Conservation (phyloP, 2,113 vertebrate species). For the Montifringilla adamsi region DNA sequence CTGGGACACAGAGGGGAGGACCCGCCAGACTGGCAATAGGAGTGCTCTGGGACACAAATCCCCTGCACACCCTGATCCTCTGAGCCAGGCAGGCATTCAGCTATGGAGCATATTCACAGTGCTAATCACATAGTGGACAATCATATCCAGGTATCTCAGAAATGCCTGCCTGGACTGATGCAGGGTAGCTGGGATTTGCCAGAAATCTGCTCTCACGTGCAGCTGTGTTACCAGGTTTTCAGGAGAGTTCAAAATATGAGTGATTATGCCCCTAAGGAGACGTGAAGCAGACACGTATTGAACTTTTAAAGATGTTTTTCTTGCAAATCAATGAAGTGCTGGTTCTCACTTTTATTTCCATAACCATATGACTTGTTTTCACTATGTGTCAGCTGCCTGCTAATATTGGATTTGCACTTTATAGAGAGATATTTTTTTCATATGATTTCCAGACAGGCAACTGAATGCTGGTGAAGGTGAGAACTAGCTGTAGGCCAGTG, state of each 20-base stretch:
- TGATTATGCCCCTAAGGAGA: neutral
- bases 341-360: neutral
- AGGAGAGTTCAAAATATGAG: neutral
- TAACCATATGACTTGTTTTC: neutral
- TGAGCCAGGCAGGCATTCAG: neutral
- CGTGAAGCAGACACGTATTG: neutral
- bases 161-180: neutral
- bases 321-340: neutral
- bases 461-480: neutral
- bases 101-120: rapidly evolving
- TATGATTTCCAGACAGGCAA: neutral
- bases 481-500: neutral
- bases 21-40: neutral
- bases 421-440: neutral
- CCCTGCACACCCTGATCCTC: rapidly evolving
- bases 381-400: neutral
- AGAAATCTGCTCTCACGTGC: neutral
- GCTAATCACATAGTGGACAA: rapidly evolving
- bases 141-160: rapidly evolving
- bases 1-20: neutral
- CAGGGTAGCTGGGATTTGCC: neutral
- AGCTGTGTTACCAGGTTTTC: neutral
- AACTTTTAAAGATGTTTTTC: neutral
- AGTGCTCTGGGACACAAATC: neutral
- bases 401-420: neutral